A percentile compares a stretch with the other conserved stretches of the same genome.
These are phyloP conservation scores for Borostomias antarcticus DNA, from an alignment of 2,797 vertebrate species.

Conservation along the genomic window DNA sequence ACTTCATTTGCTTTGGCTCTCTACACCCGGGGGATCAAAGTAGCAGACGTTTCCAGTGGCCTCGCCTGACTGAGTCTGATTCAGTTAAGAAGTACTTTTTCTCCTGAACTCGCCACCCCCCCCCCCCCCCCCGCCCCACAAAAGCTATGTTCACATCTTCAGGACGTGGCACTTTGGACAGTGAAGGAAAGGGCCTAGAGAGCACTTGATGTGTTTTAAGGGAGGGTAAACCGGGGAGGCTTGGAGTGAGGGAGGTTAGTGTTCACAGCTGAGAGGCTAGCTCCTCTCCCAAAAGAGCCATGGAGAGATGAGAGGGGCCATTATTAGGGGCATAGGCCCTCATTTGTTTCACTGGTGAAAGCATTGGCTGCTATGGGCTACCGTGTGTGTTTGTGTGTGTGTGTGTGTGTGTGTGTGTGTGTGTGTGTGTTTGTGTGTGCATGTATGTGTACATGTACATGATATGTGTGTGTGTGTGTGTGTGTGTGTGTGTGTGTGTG, in stretches of 20 bases:
- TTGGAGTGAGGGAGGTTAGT: slow-evolving; percentile 44
- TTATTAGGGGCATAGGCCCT: slow-evolving; percentile 40
- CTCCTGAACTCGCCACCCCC: too few relatives aligned
- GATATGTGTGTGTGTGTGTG: slow-evolving; percentile 4
- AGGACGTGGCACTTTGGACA: slow-evolving; percentile 60
- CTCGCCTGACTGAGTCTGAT: slow-evolving; percentile 62
- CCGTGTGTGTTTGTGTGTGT: neutral
- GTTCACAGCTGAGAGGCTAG: slow-evolving; percentile 42
- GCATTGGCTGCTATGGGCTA: slow-evolving; percentile 19
- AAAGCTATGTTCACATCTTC: slow-evolving; percentile 66
- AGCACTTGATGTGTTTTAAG: slow-evolving; percentile 28
- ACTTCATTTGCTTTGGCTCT: slow-evolving; percentile 69
- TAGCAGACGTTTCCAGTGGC: slow-evolving; percentile 62
- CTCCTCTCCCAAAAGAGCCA: slow-evolving; percentile 37
- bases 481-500: slow-evolving; percentile 11
- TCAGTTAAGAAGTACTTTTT: slow-evolving; percentile 67
- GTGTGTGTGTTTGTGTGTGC: slow-evolving; percentile 14
- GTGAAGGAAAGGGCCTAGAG: slow-evolving; percentile 23
- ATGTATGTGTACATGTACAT: neutral
- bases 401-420: slow-evolving; percentile 4
- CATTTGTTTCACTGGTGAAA: slow-evolving; percentile 25
- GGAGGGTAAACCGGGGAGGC: slow-evolving; percentile 43
- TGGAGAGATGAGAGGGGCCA: slow-evolving; percentile 48
- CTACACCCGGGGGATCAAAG: slow-evolving; percentile 63
- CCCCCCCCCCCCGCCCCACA: slow-evolving; percentile 21